A percentile compares a stretch with the other conserved stretches of the same genome.
Evolutionary conservation across 2,113 vertebrate species (phyloP).

Genomic region (Gallinago paraguaiae): DNA sequence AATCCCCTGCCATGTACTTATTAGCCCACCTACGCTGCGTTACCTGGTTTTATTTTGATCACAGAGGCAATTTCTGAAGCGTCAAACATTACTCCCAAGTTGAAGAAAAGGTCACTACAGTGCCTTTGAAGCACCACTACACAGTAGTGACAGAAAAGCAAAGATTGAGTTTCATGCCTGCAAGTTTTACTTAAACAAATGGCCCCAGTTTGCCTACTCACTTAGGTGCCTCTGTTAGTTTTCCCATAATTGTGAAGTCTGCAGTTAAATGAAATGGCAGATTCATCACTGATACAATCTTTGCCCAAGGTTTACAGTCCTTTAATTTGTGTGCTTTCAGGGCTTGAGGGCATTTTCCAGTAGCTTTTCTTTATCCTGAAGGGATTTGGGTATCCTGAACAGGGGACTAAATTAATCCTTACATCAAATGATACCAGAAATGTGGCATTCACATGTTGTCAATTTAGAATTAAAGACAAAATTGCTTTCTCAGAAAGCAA

Average conservation of each 20-base stretch:
- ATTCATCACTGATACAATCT: constrained; percentile 71
- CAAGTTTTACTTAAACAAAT: constrained; percentile 53
- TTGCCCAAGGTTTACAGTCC: constrained; percentile 32
- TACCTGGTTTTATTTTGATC: not conserved
- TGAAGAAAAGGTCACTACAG: constrained; percentile 59
- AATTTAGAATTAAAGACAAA: not conserved
- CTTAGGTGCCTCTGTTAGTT: constrained; percentile 2
- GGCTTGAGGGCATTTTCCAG: constrained; percentile 38
- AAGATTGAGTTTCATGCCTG: not conserved
- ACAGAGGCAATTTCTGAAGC: not conserved
- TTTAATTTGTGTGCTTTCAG: constrained; percentile 39
- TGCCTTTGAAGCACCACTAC: not conserved
- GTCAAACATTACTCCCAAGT: constrained; percentile 2
- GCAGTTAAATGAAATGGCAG: constrained; percentile 33
- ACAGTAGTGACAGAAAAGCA: constrained; percentile 49
- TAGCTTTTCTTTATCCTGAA: not conserved
- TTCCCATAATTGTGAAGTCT: constrained; percentile 40
- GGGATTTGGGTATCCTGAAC: constrained; percentile 24
- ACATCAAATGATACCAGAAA: not conserved
- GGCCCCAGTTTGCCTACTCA: not conserved
- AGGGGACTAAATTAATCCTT: constrained; percentile 27
- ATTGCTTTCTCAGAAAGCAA: not conserved
- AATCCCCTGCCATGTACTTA: not conserved
- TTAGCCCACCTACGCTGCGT: not conserved
- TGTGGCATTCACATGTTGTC: not conserved